phyloP scores from a whole-genome alignment of 2,888 invertebrate species.

The Drosophila nigricruria region DNA sequence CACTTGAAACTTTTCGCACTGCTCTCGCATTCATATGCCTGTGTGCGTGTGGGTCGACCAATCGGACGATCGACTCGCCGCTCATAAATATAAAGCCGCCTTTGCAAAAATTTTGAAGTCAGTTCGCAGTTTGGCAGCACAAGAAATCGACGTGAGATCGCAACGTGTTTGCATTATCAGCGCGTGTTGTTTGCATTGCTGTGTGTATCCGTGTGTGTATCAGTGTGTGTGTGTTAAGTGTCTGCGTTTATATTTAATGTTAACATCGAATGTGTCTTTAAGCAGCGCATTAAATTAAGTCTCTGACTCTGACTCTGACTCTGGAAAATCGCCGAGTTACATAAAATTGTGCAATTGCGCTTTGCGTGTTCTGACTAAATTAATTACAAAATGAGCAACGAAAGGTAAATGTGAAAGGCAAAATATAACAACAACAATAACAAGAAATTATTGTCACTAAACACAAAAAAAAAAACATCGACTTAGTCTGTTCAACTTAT shows the following conservation, averaged over 20 bases:
- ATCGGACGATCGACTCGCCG: slow-evolving; percentile 48
- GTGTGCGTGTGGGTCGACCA: slow-evolving; percentile 35
- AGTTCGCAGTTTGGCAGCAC: slow-evolving; percentile 62
- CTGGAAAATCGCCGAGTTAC: slow-evolving; percentile 33
- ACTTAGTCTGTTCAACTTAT: slow-evolving; percentile 15
- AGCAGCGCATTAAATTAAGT: slow-evolving; percentile 38
- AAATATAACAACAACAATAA: slow-evolving; percentile 9
- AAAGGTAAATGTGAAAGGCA: slow-evolving; percentile 58
- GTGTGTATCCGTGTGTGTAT: slow-evolving; percentile 4
- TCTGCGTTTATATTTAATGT: slow-evolving; percentile 23
- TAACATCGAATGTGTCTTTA: slow-evolving; percentile 31
- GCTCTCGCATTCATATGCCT: slow-evolving; percentile 23
- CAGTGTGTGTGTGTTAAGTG: slow-evolving; percentile 11
- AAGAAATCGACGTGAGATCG: slow-evolving; percentile 41
- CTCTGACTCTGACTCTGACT: slow-evolving; percentile 37
- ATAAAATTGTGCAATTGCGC: slow-evolving; percentile 46
- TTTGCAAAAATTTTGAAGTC: slow-evolving; percentile 38
- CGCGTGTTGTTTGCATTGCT: slow-evolving; percentile 27
- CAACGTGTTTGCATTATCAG: slow-evolving; percentile 11
- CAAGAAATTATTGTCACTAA: slow-evolving; percentile 17
- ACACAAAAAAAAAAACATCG: slow-evolving; percentile 16
- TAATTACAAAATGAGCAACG: slow-evolving; percentile 60
- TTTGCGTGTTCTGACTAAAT: slow-evolving; percentile 53
- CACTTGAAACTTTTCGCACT: slow-evolving; percentile 3
- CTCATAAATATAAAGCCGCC: slow-evolving; percentile 65